A percentile compares a stretch with the other conserved stretches of the same genome.
These are phyloP conservation scores for Ianthella basta DNA, from an alignment of 37 sponge, comb jelly and placozoan genomes.

Conservation along the genomic window DNA sequence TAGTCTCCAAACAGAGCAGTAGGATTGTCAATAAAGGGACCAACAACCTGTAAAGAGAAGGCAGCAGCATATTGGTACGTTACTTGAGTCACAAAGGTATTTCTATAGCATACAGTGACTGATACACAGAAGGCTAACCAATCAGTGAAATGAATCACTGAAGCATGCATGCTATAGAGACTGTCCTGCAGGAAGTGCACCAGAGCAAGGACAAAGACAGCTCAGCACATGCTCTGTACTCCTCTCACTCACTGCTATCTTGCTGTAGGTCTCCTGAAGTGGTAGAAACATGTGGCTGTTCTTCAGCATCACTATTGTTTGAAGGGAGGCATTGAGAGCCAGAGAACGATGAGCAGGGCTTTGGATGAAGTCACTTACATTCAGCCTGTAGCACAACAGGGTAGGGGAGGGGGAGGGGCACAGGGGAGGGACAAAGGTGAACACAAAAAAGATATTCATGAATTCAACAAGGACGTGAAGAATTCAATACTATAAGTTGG, in stretches of 20 bases:
- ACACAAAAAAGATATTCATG: too few relatives aligned
- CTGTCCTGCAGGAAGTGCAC: neutral
- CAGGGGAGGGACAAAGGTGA: too few relatives aligned
- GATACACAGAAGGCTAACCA: too few relatives aligned
- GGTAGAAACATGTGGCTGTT: constrained; percentile 17
- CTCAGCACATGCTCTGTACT: neutral
- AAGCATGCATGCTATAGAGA: too few relatives aligned
- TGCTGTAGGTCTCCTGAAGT: constrained; percentile 6
- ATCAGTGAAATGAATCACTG: too few relatives aligned
- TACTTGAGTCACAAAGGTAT: too few relatives aligned
- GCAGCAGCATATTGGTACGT: too few relatives aligned
- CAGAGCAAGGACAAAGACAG: neutral
- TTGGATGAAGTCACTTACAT: constrained; percentile 42
- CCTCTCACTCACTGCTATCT: neutral
- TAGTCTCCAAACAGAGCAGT: constrained; percentile 55
- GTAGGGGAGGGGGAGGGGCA: too few relatives aligned
- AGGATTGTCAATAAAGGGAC: constrained; percentile 55
- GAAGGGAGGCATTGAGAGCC: constrained; percentile 38
- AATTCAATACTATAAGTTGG: too few relatives aligned
- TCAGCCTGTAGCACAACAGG: constrained; percentile 19
- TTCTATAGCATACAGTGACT: too few relatives aligned
- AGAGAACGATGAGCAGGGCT: constrained; percentile 43
- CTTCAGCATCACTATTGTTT: constrained; percentile 58
- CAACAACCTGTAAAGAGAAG: constrained; percentile 41
- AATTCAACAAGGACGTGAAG: too few relatives aligned